Base-by-base conservation (phyloP, 1,140 invertebrate species). In the Hermetia illucens region DNA sequence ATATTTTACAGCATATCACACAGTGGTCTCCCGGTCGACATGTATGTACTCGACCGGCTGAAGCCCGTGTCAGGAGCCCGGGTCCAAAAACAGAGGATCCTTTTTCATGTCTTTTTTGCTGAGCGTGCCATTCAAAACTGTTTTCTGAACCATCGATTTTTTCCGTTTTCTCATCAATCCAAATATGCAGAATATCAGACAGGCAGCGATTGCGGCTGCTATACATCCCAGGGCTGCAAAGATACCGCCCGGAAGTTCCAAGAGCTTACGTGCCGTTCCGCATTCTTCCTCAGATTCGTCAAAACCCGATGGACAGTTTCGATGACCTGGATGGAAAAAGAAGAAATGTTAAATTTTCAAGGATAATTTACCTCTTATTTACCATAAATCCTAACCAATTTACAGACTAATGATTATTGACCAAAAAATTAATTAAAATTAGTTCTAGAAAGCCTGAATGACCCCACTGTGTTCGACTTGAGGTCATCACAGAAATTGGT, bases 1-100 rank as follows among this genome's bases (percentile, higher is more conserved):
- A n/a, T n/a, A n/a, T n/a, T 49, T 52, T 51, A 35, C 52, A 50
- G 49, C 51, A 59, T 52, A 65, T 76, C 72, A 87, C 68, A 87
- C 83, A 44, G 82, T 86, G 49, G 82, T 86, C 65, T 86, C 82
- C 55, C 82, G 76, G 68, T 88, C 83, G 59, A 86, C 80, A 65
- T 85, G 80, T 53, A 86, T 86, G 57, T 82, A 86, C 58, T 88
- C 83, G 69, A 88, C 82, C 70, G 79, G 82, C 63, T 81, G 79
- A 62, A 79, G 75, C 57, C 77, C 77, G 49, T 83, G 81, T 76
- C 83, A 85, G 75, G 82, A 86, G 54, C 62, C 64, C 12, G 68
- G 66, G 49, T 70, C 72, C 45, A 71, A 66, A 46, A 73, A 65
- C 39, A 72, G 61, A 34, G 74, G 69, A 50, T 74, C 70, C 24